Percentiles rank a stretch among this genome's conserved stretches.
Evolutionary conservation across 1,140 invertebrate genomes (phyloP).

Genomic region (Brachionus rubens): DNA sequence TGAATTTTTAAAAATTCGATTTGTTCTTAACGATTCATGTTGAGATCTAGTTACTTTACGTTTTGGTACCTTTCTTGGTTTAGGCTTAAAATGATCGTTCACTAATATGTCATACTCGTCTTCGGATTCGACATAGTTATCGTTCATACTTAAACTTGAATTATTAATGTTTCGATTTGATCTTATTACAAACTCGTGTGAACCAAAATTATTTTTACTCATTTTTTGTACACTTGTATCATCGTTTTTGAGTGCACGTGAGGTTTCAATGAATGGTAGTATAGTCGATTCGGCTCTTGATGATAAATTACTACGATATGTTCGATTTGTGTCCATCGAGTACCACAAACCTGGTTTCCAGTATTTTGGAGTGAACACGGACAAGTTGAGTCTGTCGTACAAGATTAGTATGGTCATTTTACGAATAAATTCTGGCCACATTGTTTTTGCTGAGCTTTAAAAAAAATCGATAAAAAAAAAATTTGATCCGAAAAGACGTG

Average conservation of each 20-base stretch:
- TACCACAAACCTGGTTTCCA: neutral
- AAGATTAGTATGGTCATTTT: conserved; percentile 31
- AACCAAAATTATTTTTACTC: conserved; percentile 22
- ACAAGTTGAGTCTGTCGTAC: neutral
- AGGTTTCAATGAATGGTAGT: neutral
- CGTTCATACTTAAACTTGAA: neutral
- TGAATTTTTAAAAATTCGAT: neutral
- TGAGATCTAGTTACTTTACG: neutral
- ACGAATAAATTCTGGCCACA: conserved; percentile 39
- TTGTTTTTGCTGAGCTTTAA: conserved; percentile 21
- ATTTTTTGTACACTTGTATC: neutral
- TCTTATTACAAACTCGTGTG: conserved; percentile 30
- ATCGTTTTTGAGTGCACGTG: neutral
- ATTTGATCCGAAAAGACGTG: too few relatives aligned
- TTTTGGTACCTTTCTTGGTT: neutral
- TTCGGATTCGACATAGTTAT: neutral
- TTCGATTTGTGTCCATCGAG: neutral
- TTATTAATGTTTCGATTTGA: neutral
- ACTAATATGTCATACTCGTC: neutral
- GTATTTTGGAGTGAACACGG: neutral
- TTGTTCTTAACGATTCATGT: neutral
- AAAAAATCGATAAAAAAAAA: too few relatives aligned
- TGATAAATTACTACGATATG: neutral
- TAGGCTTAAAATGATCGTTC: neutral
- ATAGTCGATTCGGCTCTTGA: neutral